A percentile compares a stretch with the other conserved stretches of the same genome.
Evolutionary conservation across 2,113 vertebrate species (phyloP).

Genomic region (Sylvietta virens): DNA sequence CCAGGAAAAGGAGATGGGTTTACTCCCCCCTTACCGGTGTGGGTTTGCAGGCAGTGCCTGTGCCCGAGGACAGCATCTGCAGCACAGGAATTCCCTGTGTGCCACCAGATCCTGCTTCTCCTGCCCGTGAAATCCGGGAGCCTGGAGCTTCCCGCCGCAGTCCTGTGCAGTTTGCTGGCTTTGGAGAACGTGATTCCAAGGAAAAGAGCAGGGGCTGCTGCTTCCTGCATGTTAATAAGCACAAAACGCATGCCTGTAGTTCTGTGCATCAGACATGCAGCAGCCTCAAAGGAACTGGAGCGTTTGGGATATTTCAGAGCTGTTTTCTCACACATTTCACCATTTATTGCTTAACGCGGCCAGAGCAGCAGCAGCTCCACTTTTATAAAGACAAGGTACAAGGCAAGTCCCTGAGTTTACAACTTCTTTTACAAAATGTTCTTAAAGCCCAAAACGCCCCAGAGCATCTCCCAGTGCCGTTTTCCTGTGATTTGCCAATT

Average conservation of each 20-base stretch:
- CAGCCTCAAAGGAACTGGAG: not conserved
- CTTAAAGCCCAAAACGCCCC: not conserved
- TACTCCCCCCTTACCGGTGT: not conserved
- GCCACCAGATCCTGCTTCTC: not conserved
- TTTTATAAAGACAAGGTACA: not conserved
- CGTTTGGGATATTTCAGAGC: not conserved
- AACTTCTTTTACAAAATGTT: not conserved
- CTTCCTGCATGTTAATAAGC: not conserved
- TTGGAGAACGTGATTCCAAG: not conserved
- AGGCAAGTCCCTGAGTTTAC: not conserved
- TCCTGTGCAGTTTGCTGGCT: not conserved
- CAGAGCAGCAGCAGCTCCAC: not conserved
- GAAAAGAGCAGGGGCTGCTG: not conserved
- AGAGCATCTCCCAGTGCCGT: fast-evolving
- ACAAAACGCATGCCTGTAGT: not conserved
- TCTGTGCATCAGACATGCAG: not conserved
- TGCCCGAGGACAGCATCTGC: fast-evolving
- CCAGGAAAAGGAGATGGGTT: not conserved
- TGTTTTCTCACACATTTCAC: not conserved
- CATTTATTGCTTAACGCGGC: not conserved
- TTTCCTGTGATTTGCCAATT: not conserved
- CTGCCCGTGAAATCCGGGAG: fast-evolving
- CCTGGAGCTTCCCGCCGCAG: not conserved
- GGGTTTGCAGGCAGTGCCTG: not conserved
- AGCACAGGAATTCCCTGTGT: not conserved